Percentiles rank a stretch among this genome's conserved stretches.
Conservation (phyloP, 1,140 invertebrate genomes). For the Himalopsyche phryganea region DNA sequence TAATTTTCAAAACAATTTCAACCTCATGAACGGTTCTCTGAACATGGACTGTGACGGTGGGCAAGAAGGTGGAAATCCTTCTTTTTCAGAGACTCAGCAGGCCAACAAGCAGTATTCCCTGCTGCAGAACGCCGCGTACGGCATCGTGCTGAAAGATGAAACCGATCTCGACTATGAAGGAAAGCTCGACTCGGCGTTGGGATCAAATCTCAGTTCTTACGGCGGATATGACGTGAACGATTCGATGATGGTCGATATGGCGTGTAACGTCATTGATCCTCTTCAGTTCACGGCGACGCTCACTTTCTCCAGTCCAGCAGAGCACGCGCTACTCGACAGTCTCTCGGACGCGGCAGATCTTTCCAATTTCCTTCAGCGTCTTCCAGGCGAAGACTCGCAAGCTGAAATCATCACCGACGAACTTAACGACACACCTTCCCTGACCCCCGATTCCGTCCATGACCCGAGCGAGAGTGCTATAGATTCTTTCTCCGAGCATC, state of each 20-base stretch:
- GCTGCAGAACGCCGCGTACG: constrained; percentile 77
- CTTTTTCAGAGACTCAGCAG: constrained; percentile 51
- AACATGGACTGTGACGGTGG: constrained; percentile 73
- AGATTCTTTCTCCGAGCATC: constrained; percentile 66
- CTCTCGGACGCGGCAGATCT: constrained; percentile 72
- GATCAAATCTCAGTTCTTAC: constrained; percentile 56
- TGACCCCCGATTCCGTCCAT: constrained; percentile 60
- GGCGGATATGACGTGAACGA: constrained; percentile 70
- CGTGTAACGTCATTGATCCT: constrained; percentile 71
- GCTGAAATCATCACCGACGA: constrained; percentile 61
- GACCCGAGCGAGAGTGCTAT: constrained; percentile 64
- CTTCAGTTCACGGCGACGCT: constrained; percentile 76
- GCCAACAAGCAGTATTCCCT: constrained; percentile 72
- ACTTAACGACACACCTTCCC: constrained; percentile 49
- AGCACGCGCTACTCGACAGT: constrained; percentile 68
- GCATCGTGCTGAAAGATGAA: constrained; percentile 71
- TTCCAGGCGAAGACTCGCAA: constrained; percentile 59
- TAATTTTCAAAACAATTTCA: constrained; percentile 53
- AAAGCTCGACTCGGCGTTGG: constrained; percentile 65
- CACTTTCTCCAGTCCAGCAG: constrained; percentile 71
- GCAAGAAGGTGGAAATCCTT: constrained; percentile 42
- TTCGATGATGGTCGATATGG: constrained; percentile 78
- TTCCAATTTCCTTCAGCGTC: constrained; percentile 63
- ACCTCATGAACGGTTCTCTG: constrained; percentile 58
- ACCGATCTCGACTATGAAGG: constrained; percentile 66